Conservation (phyloP, 2,113 vertebrate species). For the Camelus bactrianus region DNA sequence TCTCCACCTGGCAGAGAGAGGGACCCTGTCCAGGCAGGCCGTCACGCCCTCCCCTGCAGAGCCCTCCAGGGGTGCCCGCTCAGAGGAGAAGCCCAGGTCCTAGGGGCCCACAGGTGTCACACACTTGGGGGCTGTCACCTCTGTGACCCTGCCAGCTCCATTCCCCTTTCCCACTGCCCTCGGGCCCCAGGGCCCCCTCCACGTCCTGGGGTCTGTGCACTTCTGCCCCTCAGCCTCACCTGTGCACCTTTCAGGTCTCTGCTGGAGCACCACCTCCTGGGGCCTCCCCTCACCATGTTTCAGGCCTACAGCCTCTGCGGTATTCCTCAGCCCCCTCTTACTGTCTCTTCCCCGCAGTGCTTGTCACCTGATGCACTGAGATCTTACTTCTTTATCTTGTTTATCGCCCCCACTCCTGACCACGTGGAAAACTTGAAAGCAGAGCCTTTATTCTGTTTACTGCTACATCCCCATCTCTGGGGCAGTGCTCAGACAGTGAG, state of each 20-base stretch:
- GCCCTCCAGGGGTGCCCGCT: not conserved
- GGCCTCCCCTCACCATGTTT: not conserved
- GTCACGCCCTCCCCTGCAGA: not conserved
- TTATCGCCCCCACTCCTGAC: too few species aligned
- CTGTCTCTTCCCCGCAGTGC: not conserved
- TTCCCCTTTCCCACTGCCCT: not conserved
- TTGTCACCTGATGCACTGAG: rapidly evolving
- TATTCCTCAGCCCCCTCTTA: not conserved
- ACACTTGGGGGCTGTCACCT: rapidly evolving
- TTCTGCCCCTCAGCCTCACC: not conserved
- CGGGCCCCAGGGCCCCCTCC: not conserved
- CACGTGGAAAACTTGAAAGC: not conserved
- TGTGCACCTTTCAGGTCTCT: not conserved
- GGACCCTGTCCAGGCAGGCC: not conserved
- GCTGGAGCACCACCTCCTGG: not conserved
- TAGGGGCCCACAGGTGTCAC: too few species aligned
- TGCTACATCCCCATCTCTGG: not conserved
- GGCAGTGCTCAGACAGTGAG: not conserved
- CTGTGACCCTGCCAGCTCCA: not conserved
- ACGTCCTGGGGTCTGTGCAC: not conserved
- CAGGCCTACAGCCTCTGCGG: not conserved
- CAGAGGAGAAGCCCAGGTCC: not conserved
- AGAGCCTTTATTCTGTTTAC: not conserved
- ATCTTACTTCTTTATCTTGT: not conserved
- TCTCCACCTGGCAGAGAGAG: not conserved